These are phyloP conservation scores for Xerus inauris DNA, from an alignment of 2,113 vertebrate genomes.

Conservation along the genomic window DNA sequence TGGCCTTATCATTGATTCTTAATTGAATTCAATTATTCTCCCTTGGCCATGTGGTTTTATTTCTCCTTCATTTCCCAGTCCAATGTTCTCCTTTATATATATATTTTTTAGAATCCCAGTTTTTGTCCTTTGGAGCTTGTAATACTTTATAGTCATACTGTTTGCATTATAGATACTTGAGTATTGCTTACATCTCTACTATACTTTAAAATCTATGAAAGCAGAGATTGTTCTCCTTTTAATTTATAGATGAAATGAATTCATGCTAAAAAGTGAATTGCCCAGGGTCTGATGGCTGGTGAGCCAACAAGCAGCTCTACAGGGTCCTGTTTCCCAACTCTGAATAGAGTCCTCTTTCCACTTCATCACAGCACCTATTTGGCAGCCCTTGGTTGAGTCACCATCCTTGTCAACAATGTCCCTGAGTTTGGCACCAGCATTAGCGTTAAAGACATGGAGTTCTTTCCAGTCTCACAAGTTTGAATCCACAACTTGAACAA, in stretches of 20 bases:
- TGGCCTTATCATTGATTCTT: neutral
- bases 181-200: neutral
- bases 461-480: neutral
- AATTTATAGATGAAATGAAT: neutral
- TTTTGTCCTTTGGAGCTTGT: neutral
- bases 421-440: neutral
- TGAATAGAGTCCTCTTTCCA: neutral
- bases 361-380: neutral
- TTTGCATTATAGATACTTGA: neutral
- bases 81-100: neutral
- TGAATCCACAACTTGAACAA: neutral
- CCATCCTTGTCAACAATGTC: neutral
- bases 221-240: neutral
- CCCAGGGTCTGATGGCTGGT: neutral
- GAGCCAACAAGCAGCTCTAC: rapidly evolving
- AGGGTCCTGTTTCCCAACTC: neutral
- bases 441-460: neutral
- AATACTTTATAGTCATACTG: neutral
- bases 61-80: neutral
- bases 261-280: neutral
- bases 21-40: neutral
- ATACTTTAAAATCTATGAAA: slow-evolving; percentile 5
- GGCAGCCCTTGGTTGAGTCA: neutral
- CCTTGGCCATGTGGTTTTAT: neutral
- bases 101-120: neutral